Base-by-base conservation (phyloP, 2,888 invertebrate genomes). In the Epinotia demarniana region DNA sequence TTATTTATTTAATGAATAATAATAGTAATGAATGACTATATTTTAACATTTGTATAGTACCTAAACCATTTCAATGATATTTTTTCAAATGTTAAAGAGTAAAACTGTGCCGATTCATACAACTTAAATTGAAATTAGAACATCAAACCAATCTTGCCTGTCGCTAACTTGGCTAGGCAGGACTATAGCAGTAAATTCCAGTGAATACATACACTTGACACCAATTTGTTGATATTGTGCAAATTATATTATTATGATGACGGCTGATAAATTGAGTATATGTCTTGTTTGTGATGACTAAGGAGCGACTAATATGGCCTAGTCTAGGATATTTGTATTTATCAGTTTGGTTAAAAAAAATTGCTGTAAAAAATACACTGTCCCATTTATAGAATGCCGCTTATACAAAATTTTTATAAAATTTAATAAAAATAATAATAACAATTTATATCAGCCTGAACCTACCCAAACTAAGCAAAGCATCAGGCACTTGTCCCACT, bases 131-230 rank as follows among this genome's bases (percentile, higher is more conserved):
- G 8, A 33, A 6, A 33, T 18, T 39, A 57, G 19, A 19, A 8
- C 33, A n/a, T 18, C 9, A 61, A 2, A 33, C 18, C 13, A 43
- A 16, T 19, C 23, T 68, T 0, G 3, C 19, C 3, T 55, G 39
- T 55, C 58, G 68, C 68, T 58, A 43, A 58, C 3, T 43, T 8
- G 18, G 58, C 58, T 23, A 43, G 43, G 23, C 23, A 23, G 23
- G 23, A 23, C 57, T 58, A n/a, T 16, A 5, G 57, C 43, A 19
- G 58, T 39, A n/a, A 13, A 57, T 68, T 43, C 43, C 57, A 16
- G 43, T 58, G 39, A 18, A 39, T 18, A 2, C 19, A 9, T 43
- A n/a, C 39, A 68, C 23, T 58, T 68, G 68, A 68, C 68, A 68
- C 68, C 43, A 58, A 58, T 68, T 19, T 68, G 57, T 19, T 19